Evolutionary conservation across 2,113 vertebrate species (phyloP).

Genomic region (Podiceps cristatus): DNA sequence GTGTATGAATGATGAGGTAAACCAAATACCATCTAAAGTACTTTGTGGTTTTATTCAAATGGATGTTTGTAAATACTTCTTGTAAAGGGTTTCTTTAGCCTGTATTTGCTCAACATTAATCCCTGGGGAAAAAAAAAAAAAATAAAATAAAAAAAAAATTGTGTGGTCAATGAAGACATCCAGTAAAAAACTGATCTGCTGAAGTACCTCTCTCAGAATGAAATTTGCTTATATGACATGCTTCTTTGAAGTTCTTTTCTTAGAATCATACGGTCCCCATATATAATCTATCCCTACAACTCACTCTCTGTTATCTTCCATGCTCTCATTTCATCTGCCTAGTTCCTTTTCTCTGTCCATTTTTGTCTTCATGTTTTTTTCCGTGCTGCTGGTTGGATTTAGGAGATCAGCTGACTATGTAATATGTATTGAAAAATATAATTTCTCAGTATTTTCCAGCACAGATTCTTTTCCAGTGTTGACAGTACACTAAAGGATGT

Average conservation of each 20-base stretch:
- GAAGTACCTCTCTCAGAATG: conserved; percentile 1
- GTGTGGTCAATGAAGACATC: conserved; percentile 26
- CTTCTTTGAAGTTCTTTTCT: not conserved
- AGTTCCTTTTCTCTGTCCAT: not conserved
- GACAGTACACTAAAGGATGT: conserved; percentile 32
- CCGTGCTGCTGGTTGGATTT: not conserved
- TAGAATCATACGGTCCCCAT: not conserved
- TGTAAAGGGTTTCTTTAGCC: conserved; percentile 40
- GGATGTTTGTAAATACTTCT: conserved; percentile 65
- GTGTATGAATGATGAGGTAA: conserved; percentile 57
- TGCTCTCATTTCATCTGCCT: not conserved
- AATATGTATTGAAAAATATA: not conserved
- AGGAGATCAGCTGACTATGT: not conserved
- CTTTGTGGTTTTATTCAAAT: conserved; percentile 67
- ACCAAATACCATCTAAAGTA: conserved; percentile 45
- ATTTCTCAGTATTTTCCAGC: conserved; percentile 9
- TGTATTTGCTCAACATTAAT: conserved; percentile 55
- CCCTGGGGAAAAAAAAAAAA: not conserved
- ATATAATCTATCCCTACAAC: not conserved
- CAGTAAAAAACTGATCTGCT: conserved; percentile 20
- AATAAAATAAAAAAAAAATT: not conserved
- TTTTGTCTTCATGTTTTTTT: not conserved
- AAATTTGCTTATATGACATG: not conserved
- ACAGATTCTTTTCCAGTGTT: conserved; percentile 11
- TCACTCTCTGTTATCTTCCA: not conserved